Conservation (phyloP, 2,113 vertebrate genomes). For the Syrmaticus mikado region DNA sequence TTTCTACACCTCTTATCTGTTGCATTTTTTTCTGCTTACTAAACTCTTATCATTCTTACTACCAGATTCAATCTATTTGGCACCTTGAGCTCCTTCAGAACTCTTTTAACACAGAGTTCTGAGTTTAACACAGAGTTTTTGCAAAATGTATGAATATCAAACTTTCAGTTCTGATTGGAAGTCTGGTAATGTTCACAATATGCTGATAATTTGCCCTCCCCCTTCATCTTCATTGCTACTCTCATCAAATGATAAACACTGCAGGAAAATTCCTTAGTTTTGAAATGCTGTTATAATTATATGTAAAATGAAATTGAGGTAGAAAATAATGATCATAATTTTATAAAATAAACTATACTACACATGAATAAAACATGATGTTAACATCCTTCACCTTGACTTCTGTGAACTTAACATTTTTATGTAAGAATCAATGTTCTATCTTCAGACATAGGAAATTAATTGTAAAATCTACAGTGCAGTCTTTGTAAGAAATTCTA, state of each 20-base stretch:
- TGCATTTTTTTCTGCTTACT: not conserved
- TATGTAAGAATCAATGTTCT: not conserved
- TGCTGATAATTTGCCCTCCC: not conserved
- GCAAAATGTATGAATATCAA: not conserved
- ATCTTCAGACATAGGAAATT: not conserved
- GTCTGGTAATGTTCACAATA: not conserved
- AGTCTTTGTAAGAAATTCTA: not conserved
- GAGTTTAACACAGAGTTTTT: too few relatives aligned
- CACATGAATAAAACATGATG: constrained; percentile 14
- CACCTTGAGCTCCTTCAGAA: not conserved
- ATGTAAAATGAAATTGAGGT: not conserved
- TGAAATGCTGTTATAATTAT: not conserved
- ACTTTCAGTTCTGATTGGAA: constrained; percentile 16
- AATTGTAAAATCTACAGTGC: not conserved
- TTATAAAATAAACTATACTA: not conserved
- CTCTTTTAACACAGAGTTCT: constrained; percentile 15
- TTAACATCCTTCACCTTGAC: not conserved
- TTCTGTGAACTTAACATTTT: not conserved
- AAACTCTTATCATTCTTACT: not conserved
- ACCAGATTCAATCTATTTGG: constrained; percentile 26
- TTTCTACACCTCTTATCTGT: not conserved
- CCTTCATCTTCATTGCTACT: not conserved
- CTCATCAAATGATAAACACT: not conserved
- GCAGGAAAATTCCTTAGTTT: not conserved
- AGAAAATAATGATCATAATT: constrained; percentile 15